Evolutionary conservation across 2,888 invertebrate genomes (phyloP).

Genomic region (Endomychus coccineus): DNA sequence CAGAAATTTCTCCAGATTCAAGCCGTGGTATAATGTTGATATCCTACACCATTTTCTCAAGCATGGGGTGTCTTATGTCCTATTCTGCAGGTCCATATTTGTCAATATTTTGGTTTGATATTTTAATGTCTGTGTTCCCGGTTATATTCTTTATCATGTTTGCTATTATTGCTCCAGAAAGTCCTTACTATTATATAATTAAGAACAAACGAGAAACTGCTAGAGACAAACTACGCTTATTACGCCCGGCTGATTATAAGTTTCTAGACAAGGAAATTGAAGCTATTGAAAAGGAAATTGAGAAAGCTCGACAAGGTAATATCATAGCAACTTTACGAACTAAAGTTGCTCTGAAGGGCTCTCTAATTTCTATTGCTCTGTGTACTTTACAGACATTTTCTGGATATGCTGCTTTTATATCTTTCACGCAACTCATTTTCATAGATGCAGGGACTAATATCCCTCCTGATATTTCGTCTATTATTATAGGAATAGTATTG

Average conservation of each 20-base stretch:
- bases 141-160: slow-evolving; percentile 45
- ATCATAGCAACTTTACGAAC: slow-evolving; percentile 54
- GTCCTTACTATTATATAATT: slow-evolving; percentile 61
- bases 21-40: slow-evolving; percentile 61
- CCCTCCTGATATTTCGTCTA: slow-evolving; percentile 58
- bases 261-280: slow-evolving; percentile 7
- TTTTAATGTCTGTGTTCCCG: slow-evolving; percentile 42
- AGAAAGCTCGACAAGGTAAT: no score
- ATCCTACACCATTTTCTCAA: slow-evolving; percentile 66
- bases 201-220: slow-evolving; percentile 56
- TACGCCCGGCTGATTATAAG: slow-evolving; percentile 38
- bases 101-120: slow-evolving; percentile 54
- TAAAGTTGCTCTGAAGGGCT: slow-evolving; percentile 63
- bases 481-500: slow-evolving; percentile 69
- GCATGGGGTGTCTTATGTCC: slow-evolving; percentile 58
- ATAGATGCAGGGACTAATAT: slow-evolving; percentile 55
- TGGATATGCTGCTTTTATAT: slow-evolving; percentile 70
- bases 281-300: slow-evolving; percentile 35
- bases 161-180: slow-evolving; percentile 70
- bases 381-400: slow-evolving; percentile 74
- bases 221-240: slow-evolving; percentile 41
- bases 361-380: slow-evolving; percentile 62
- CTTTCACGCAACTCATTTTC: slow-evolving; percentile 65
- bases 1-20: slow-evolving; percentile 71
- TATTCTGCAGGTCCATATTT: slow-evolving; percentile 65